Evolutionary conservation across 2,113 vertebrate genomes (phyloP).

Genomic region (Malurus melanocephalus): DNA sequence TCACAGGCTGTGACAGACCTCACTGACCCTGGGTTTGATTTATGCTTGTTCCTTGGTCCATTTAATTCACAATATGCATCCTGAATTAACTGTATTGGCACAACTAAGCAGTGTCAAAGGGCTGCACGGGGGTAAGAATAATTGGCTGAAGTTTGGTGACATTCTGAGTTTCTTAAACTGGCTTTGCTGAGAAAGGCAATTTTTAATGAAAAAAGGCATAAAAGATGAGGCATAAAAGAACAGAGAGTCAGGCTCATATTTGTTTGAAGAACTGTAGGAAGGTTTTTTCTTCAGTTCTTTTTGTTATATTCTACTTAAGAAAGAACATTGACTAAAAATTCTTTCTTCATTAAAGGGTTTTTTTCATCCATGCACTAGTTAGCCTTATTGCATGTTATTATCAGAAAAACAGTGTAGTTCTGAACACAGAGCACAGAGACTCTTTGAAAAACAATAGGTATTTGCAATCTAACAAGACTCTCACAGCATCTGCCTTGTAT

Average conservation of each 20-base stretch:
- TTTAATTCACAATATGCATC: not conserved
- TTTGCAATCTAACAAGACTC: conserved; percentile 7
- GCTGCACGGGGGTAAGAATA: not conserved
- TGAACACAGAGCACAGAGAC: not conserved
- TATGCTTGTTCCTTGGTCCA: not conserved
- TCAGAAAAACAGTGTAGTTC: not conserved
- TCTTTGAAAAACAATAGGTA: not conserved
- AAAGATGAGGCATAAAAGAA: not conserved
- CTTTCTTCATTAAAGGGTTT: not conserved
- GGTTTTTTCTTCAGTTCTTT: not conserved
- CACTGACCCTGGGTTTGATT: not conserved
- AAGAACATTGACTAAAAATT: not conserved
- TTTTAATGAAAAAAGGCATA: not conserved
- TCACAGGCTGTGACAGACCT: not conserved
- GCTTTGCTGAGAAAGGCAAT: not conserved
- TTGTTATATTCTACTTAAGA: not conserved
- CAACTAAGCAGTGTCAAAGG: not conserved
- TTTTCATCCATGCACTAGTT: not conserved
- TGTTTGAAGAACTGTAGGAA: not conserved
- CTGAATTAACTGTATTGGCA: not conserved
- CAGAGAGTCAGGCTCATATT: not conserved
- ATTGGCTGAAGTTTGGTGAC: not conserved
- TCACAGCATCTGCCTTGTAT: not conserved
- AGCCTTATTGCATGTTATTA: not conserved
- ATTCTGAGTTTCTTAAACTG: not conserved